Percentiles rank a stretch among this genome's conserved stretches.
Conservation (phyloP, 2,797 vertebrate genomes). For the Choloepus didactylus region DNA sequence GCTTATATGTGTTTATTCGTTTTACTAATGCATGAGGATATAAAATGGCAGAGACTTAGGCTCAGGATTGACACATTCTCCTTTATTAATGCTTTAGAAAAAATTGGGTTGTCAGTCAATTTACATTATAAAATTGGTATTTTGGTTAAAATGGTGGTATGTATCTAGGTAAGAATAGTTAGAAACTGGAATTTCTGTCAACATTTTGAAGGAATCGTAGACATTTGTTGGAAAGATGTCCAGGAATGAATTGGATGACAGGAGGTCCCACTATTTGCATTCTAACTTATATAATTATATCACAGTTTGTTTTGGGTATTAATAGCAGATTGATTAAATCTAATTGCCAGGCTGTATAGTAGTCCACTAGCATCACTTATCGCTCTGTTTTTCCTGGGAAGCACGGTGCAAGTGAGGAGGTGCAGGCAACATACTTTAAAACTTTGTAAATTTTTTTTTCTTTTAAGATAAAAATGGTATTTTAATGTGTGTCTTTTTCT, state of each 20-base stretch:
- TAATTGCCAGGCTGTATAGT: not conserved
- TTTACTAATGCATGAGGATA: not conserved
- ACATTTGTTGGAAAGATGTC: not conserved
- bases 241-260: not conserved
- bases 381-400: not conserved
- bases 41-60: conserved; percentile 3
- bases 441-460: not conserved
- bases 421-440: not conserved
- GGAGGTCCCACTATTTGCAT: not conserved
- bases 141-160: conserved; percentile 14
- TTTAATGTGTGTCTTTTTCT: not conserved
- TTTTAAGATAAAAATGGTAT: not conserved
- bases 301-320: not conserved
- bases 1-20: not conserved
- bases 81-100: conserved; percentile 35
- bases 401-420: not conserved
- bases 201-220: not conserved
- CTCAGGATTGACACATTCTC: not conserved
- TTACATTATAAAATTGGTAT: conserved; percentile 44
- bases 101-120: not conserved
- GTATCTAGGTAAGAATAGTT: not conserved
- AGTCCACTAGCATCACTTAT: not conserved
- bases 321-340: not conserved
- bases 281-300: not conserved
- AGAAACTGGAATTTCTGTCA: not conserved